Base-by-base conservation (phyloP, 2,113 vertebrate species). In the Thomomys bottae region DNA sequence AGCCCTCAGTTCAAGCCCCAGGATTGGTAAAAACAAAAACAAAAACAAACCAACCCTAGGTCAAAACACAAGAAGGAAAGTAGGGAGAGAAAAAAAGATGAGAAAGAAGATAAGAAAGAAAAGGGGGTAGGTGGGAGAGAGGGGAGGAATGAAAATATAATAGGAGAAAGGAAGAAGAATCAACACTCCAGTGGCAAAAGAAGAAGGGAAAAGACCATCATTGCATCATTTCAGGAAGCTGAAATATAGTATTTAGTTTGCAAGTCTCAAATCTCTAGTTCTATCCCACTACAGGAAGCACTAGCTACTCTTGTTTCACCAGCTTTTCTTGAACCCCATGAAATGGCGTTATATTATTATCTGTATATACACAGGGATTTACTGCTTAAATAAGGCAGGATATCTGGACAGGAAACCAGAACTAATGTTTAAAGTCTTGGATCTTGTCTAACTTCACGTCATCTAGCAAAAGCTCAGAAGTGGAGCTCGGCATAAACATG, bases 341-440 rank as follows among this genome's bases (percentile, higher is more conserved):
- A 93, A 67, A 93, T 45, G 36, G 30, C 54, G 57, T 70, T 87
- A 87, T 49, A 90, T 81, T 49, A 90, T 81, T 81, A 36, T 76
- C 71, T 38, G 11, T 66, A 34, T 72, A 87, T 57, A 36, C 11
- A 70, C 66, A 90, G 30, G n/a, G 71, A 71, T 32, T 72, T 57
- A 54, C 30, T 75, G 81, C 64, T 91, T 73, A 66, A 89, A 64
- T 61, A 66, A 83, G 42, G 40, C 83, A 80, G 75, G 49, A 28
- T 82, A 75, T 61, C 54, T 34, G 36, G 40, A 40, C 66, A 90
- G 79, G 75, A 90, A 90, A 86, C 54, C 6, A 24, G n/a, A 30
- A 54, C 2, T 17, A 75, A 57, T 71, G 82, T 66, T 87, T 85
- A 24, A 72, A 90, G 21, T 38, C 61, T 94, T 88, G 73, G 61